Evolutionary conservation across 23 tunicate genomes (phyloP).

Genomic region (Halocynthia roretzi): DNA sequence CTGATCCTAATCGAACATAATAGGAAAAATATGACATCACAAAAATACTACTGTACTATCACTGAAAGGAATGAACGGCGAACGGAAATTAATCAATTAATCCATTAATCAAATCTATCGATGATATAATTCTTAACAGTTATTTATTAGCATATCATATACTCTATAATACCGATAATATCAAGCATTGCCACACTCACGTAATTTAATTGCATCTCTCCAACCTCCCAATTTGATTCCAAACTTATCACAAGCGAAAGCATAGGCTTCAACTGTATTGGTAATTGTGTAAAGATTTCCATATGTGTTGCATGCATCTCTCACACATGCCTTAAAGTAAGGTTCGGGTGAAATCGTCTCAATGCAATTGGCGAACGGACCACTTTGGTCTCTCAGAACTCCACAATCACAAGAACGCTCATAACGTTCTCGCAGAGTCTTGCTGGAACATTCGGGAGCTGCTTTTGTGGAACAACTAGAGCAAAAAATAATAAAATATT

Average conservation of each 20-base stretch:
- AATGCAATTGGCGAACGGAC: conserved; percentile 54
- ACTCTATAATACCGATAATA: too few relatives aligned
- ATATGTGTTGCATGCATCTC: neutral
- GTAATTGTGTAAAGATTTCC: neutral
- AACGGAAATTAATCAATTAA: too few relatives aligned
- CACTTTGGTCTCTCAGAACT: conserved; percentile 17
- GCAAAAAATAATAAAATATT: too few relatives aligned
- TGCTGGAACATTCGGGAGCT: too few relatives aligned
- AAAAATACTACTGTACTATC: too few relatives aligned
- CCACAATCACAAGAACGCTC: conserved; percentile 23
- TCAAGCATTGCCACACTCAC: neutral
- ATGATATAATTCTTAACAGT: too few relatives aligned
- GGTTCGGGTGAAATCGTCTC: conserved; percentile 34
- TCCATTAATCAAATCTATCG: too few relatives aligned
- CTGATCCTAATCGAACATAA: too few relatives aligned
- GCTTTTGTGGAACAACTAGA: too few relatives aligned
- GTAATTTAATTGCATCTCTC: neutral
- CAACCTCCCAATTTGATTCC: conserved; percentile 6
- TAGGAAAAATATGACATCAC: too few relatives aligned
- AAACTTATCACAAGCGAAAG: conserved; percentile 10
- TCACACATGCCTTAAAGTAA: conserved; percentile 30
- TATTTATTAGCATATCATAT: too few relatives aligned
- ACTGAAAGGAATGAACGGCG: too few relatives aligned
- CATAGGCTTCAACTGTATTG: neutral
- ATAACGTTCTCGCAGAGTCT: neutral